Conservation (phyloP, 1,140 invertebrate species). For the Pseudachorutes palmiensis region DNA sequence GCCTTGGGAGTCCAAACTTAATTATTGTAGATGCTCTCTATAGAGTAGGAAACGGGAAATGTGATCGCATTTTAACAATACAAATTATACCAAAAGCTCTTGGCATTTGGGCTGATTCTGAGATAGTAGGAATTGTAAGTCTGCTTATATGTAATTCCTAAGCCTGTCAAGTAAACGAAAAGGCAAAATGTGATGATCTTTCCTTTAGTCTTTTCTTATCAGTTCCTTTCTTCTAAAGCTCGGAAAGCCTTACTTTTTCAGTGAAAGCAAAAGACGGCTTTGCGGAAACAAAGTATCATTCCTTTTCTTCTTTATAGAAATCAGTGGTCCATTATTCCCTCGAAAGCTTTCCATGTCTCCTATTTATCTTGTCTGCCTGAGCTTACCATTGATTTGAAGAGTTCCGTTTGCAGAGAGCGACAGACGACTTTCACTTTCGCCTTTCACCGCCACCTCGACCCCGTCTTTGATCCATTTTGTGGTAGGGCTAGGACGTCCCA, state of each 20-base stretch:
- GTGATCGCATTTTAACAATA: too few species aligned
- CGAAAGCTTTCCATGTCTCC: not conserved
- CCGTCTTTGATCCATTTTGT: slow-evolving; percentile 78
- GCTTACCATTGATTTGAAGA: slow-evolving; percentile 71
- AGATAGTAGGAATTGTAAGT: too few species aligned
- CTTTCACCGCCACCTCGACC: slow-evolving; percentile 40
- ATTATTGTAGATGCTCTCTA: too few species aligned
- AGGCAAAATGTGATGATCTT: not conserved
- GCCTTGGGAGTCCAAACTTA: too few species aligned
- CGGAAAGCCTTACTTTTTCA: too few species aligned
- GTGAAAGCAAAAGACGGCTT: not conserved
- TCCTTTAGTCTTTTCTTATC: not conserved
- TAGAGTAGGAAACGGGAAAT: too few species aligned
- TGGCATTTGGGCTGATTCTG: too few species aligned
- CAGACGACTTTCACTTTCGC: slow-evolving; percentile 43
- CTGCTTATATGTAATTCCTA: too few species aligned
- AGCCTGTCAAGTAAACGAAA: too few species aligned
- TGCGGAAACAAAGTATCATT: slow-evolving; percentile 8
- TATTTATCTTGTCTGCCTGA: too few species aligned
- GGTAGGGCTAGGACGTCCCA: slow-evolving; percentile 58
- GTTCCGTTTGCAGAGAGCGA: slow-evolving; percentile 59
- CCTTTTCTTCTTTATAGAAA: not conserved
- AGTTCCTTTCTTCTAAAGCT: too few species aligned
- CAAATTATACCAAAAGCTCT: too few species aligned
- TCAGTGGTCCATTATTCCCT: not conserved